A percentile compares a stretch with the other conserved stretches of the same genome.
phyloP scores from a whole-genome alignment of 1,140 invertebrate species.

The Macrocentrus cingulum region DNA sequence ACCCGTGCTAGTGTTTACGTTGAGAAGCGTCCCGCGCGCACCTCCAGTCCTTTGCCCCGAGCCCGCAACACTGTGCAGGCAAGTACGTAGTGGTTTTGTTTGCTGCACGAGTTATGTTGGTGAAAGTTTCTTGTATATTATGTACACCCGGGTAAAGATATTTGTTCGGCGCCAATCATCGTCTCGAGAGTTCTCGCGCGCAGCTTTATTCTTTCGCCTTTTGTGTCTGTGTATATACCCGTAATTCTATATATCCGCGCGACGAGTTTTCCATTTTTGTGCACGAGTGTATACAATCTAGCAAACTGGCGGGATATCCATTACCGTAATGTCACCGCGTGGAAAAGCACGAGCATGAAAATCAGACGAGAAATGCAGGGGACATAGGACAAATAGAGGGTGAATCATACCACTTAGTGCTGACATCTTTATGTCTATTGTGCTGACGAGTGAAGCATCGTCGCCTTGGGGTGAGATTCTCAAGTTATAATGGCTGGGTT shows the following conservation, averaged over 20 bases:
- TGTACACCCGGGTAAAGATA: slow-evolving; percentile 17
- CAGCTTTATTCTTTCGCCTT: no score
- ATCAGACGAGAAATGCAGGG: background rate
- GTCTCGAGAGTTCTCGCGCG: background rate
- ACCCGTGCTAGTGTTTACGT: slow-evolving; percentile 20
- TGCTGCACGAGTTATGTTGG: slow-evolving; percentile 8
- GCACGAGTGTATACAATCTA: no score
- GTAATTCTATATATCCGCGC: no score
- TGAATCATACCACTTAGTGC: background rate
- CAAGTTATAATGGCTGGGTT: no score
- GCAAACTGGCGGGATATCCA: no score
- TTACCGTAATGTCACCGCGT: no score
- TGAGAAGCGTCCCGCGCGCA: background rate
- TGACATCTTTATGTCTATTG: background rate
- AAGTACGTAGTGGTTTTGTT: background rate
- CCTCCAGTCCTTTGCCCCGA: background rate
- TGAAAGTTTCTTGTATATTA: slow-evolving; percentile 3
- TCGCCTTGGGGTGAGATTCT: no score
- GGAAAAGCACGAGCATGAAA: no score
- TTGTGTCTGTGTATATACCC: no score
- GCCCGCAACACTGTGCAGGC: no score
- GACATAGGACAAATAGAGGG: slow-evolving; percentile 1
- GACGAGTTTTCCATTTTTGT: no score
- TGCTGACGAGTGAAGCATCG: no score
- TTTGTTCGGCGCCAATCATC: slow-evolving; percentile 34